phyloP scores from a whole-genome alignment of 2,888 invertebrate species.

The Idaea dimidiata region DNA sequence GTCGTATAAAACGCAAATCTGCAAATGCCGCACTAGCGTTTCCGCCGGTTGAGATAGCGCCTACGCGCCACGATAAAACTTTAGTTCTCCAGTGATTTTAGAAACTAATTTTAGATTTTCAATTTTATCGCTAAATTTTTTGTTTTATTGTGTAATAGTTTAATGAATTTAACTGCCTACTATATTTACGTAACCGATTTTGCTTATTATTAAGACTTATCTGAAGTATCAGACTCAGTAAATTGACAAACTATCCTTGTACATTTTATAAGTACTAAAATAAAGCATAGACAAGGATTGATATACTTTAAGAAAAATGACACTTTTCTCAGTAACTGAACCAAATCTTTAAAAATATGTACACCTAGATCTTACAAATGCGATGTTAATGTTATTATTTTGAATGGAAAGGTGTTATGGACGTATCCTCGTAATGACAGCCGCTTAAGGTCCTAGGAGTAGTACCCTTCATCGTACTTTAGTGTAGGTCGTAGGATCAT shows the following conservation, averaged over 20 bases:
- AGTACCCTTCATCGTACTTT: too few species aligned
- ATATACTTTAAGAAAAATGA: background rate
- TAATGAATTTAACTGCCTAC: background rate
- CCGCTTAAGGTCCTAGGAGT: too few species aligned
- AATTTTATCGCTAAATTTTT: slow-evolving; percentile 3
- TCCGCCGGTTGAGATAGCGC: slow-evolving; percentile 43
- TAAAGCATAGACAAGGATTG: too few species aligned
- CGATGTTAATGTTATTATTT: background rate
- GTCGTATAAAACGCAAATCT: slow-evolving; percentile 37
- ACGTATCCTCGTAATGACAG: too few species aligned
- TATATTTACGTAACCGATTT: background rate
- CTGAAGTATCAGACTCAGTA: too few species aligned
- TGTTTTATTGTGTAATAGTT: background rate
- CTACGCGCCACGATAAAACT: slow-evolving; percentile 44
- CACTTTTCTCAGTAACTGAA: background rate
- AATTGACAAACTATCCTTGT: too few species aligned
- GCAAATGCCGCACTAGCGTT: slow-evolving; percentile 36
- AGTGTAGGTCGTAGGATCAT: too few species aligned
- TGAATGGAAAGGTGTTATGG: background rate
- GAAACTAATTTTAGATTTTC: slow-evolving; percentile 2
- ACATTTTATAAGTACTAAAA: too few species aligned
- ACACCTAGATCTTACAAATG: background rate
- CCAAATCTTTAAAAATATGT: background rate
- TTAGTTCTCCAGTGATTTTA: slow-evolving; percentile 21
- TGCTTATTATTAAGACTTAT: too few species aligned